These are phyloP conservation scores for Sarcophaga subvicina DNA, from an alignment of 2,888 invertebrate genomes.

Conservation along the genomic window DNA sequence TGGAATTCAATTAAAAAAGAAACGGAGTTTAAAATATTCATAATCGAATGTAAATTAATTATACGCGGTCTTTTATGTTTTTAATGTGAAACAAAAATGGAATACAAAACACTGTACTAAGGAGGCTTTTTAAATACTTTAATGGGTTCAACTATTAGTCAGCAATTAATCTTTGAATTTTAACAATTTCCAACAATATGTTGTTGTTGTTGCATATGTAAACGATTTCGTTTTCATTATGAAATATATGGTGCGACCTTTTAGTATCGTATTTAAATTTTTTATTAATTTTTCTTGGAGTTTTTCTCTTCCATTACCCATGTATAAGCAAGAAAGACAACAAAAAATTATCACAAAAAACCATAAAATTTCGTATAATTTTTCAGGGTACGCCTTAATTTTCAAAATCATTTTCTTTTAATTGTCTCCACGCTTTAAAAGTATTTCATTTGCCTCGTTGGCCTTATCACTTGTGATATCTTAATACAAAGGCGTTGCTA, in stretches of 20 bases:
- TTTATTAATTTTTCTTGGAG: neutral
- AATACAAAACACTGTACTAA: neutral
- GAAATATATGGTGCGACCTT: slow-evolving; percentile 28
- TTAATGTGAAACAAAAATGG: neutral
- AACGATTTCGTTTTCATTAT: neutral
- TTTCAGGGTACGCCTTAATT: slow-evolving; percentile 45
- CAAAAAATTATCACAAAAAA: neutral
- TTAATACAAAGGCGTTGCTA: slow-evolving; percentile 61
- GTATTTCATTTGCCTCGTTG: neutral
- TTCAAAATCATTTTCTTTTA: slow-evolving; percentile 8
- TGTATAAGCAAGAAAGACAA: neutral
- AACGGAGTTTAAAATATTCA: slow-evolving; percentile 23
- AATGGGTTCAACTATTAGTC: slow-evolving; percentile 43
- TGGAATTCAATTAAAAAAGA: slow-evolving; percentile 6
- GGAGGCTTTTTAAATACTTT: neutral
- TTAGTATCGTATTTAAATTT: slow-evolving; percentile 6
- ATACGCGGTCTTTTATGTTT: slow-evolving; percentile 1
- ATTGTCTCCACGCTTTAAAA: slow-evolving; percentile 54
- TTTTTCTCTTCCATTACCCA: no score
- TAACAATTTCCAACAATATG: slow-evolving; percentile 38
- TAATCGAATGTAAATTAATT: slow-evolving; percentile 45
- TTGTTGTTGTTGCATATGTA: neutral
- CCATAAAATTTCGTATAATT: slow-evolving; percentile 50
- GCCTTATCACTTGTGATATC: slow-evolving; percentile 60
- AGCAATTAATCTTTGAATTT: slow-evolving; percentile 42